Evolutionary conservation across 2,797 vertebrate species (phyloP), one percentile per base, ranked within the genome.

Genomic region (Thamnophis elegans): DNA sequence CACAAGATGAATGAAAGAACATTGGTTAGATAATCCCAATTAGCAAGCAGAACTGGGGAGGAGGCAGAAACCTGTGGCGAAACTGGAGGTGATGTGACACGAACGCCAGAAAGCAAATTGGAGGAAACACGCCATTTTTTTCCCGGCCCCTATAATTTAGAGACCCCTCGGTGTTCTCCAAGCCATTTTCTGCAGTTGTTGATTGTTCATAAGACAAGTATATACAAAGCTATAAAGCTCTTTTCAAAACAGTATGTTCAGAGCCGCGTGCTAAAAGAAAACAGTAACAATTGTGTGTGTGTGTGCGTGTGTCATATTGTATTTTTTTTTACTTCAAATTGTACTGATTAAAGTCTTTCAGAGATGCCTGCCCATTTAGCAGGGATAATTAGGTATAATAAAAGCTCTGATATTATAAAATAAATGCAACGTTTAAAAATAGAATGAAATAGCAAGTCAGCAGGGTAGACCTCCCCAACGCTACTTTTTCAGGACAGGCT

Each of bases 271-370:
- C 95, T 96, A 94, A 93, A 96, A 87, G 22, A 65, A 78, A 90
- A 28, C 25, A 91, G 91, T 92, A 93, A 94, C 95, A 91, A 96
- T 95, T 94, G 94, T 93, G 87, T 93, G 7, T 4, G 13, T 4
- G 62, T 1, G 1, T 4, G 11, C 95, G 94, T 94, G 95, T 56
- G 94, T 89, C 95, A 91, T 94, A 94, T 97, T 97, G 96, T 96
- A 96, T 95, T 96, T 20, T 97, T 95, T 78, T 97, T 95, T 93
- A 95, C 94, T 96, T 96, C 93, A 88, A 94, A 96, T 96, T 95
- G 95, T 95, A 96, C 96, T 97, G 97, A 97, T 96, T 97, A 96
- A 82, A 95, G 93, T 95, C 94, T 97, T 97, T 96, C 95, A 95
- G 92, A 94, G 93, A 92, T 85, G 73, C 94, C 96, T 95, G 68